Evolutionary conservation across 2,797 vertebrate genomes (phyloP).

Genomic region (Pangasius macronema): DNA sequence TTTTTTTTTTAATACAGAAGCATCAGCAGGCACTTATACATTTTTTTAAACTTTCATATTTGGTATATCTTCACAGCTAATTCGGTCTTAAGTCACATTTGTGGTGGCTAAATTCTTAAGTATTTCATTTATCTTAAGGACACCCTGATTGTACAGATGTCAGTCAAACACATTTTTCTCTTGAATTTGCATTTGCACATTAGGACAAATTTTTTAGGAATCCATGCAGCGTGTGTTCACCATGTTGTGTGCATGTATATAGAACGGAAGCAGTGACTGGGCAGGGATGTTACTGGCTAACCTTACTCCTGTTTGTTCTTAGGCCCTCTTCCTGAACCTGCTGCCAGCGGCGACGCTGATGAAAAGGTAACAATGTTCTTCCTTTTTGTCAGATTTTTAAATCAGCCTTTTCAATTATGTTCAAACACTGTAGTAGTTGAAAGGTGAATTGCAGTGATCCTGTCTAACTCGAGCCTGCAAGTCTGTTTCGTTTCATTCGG

Average conservation of each 20-base stretch:
- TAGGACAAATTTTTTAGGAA: neutral
- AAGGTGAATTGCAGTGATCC: neutral
- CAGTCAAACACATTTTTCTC: neutral
- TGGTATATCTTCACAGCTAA: neutral
- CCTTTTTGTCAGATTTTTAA: neutral
- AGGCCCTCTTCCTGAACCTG: slow-evolving; percentile 81
- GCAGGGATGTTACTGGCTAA: neutral
- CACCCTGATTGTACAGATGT: neutral
- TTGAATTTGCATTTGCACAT: neutral
- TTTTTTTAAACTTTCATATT: neutral
- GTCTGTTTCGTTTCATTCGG: neutral
- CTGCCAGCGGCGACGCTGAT: slow-evolving; percentile 71
- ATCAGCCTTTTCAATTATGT: neutral
- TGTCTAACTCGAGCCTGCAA: neutral
- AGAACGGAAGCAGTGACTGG: neutral
- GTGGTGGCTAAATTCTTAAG: neutral
- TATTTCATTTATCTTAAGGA: neutral
- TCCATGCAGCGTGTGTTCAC: neutral
- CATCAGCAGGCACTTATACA: neutral
- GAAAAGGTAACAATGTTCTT: slow-evolving; percentile 71
- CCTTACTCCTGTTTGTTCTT: slow-evolving; percentile 25
- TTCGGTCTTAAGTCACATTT: neutral
- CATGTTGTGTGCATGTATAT: neutral
- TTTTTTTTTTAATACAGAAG: neutral
- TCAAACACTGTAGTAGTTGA: neutral